Base-by-base conservation (phyloP, 2,113 vertebrate species). In the Pholis gunnellus region DNA sequence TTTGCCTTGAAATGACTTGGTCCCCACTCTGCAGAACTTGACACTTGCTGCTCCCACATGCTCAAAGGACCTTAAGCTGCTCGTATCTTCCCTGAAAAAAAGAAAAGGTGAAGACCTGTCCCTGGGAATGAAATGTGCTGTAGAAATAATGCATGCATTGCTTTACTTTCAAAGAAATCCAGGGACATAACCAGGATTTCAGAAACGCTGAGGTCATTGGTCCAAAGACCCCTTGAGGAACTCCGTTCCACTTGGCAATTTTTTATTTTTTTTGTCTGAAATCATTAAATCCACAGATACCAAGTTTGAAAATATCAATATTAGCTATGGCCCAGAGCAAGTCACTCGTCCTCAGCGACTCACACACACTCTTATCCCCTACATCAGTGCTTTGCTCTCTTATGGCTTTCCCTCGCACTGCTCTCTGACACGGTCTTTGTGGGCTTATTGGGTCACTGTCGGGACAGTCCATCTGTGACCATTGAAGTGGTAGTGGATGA, bases 371-470 rank as follows among this genome's bases (percentile, higher is more conserved):
- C 40, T 46, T 34, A 67, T 82, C 46, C 54, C 79, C 63, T 67
- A 34, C 80, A 54, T 85, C 76, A 42, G 20, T 25, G 80, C 73
- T 75, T 52, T 31, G 54, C 27, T 57, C 52, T 63, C 36, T 76
- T 2, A 50, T n/a, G 42, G 25, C n/a, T 78, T 67, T 60, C 36
- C 48, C 31, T 61, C n/a, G 66, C 52, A 8, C 66, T 27, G 6
- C 57, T 66, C 44, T 44, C 65, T 72, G 64, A 72, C 73, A 38
- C 13, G 11, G 42, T 78, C 65, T 67, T 29, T 36, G 76, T 9
- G n/a, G 36, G 60, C 68, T 77, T 63, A 25, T 2, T 18, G 74
- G 50, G 52, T 81, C 20, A 2, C 50, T 59, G 57, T 34, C 31
- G 15, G 64, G 54, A 69, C 1, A 20, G 31, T 52, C 20, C 68